Evolutionary conservation across 2,888 invertebrate genomes (phyloP), one percentile per base, ranked within the genome.

Genomic region (Alsophila aescularia): DNA sequence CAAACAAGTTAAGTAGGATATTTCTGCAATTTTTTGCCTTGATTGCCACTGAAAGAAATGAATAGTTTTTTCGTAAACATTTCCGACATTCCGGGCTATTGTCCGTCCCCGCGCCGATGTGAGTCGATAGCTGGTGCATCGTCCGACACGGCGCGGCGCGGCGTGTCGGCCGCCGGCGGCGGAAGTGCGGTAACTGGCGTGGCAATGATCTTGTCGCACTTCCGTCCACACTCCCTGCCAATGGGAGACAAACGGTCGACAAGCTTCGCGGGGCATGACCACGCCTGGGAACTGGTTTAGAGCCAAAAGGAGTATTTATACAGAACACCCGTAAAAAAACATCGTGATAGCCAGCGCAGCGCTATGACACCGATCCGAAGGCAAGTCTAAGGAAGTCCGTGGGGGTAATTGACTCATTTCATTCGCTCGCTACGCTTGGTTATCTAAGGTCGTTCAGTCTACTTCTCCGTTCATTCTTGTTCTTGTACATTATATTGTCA

Each of bases 191-290:
- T 31, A 29, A 31, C 32, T 14, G 51, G 27, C 24, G 43, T 37
- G 51, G 43, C 51, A 43, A 40, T 52, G 52, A 52, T 52, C 52
- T 52, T 52, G 52, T 44, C 37, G 31, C 32, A 14, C 21, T 50
- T 51, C 43, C 37, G 6, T 6, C 8, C 37, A n/a, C 16, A 13
- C 24, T 37, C n/a, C 8, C 8, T 12, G 24, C 5, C 6, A 13
- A n/a, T 13, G 32, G 18, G 7, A 7, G 24, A 24, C 24, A 24
- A 21, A 29, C 29, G 2, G 2, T 9, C 27, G 9, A 4, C 27
- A 3, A 29, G 29, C 29, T 5, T 8, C 29, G n/a, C 29, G 27
- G 21, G 21, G 7, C 27, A 2, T 8, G 27, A 8, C 27, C 9
- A 8, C 9, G 27, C 27, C 18, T 5, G 3, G 9, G 27, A 27